These are phyloP conservation scores for Trematomus bernacchii DNA, from an alignment of 2,797 vertebrate species.

Conservation along the genomic window DNA sequence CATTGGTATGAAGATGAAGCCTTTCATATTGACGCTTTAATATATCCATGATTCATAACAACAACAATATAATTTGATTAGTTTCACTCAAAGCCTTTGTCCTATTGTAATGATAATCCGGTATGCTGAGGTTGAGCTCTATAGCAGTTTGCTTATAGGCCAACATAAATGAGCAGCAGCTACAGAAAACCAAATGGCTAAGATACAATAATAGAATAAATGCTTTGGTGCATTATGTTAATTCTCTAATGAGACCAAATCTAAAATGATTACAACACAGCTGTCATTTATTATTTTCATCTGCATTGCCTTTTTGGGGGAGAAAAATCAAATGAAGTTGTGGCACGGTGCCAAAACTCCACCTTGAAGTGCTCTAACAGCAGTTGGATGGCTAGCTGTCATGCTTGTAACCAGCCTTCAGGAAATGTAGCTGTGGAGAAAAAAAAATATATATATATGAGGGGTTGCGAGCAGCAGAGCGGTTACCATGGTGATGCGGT, in stretches of 20 bases:
- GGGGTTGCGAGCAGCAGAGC: constrained; percentile 57
- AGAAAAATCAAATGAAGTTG: not conserved
- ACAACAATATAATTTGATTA: constrained; percentile 68
- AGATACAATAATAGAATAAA: constrained; percentile 56
- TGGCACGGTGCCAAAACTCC: constrained; percentile 42
- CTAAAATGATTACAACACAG: constrained; percentile 58
- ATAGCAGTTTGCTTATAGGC: constrained; percentile 50
- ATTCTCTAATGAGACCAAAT: constrained; percentile 72
- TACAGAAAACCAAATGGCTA: constrained; percentile 57
- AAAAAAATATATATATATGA: constrained; percentile 27
- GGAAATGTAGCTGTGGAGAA: constrained; percentile 52
- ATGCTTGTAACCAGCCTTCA: constrained; percentile 56
- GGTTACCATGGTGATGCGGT: constrained; percentile 79
- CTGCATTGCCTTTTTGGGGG: not conserved
- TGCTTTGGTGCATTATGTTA: constrained; percentile 62
- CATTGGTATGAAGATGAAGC: constrained; percentile 24
- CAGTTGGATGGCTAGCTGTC: constrained; percentile 57
- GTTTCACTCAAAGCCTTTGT: constrained; percentile 67
- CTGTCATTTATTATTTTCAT: constrained; percentile 50
- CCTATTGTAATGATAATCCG: constrained; percentile 67
- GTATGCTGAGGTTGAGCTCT: constrained; percentile 52
- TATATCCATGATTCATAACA: constrained; percentile 50
- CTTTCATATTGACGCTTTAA: constrained; percentile 46
- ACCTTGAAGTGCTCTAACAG: constrained; percentile 47
- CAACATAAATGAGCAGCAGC: constrained; percentile 71